phyloP scores from a whole-genome alignment of 2,888 invertebrate genomes.

The Hermodice carunculata region DNA sequence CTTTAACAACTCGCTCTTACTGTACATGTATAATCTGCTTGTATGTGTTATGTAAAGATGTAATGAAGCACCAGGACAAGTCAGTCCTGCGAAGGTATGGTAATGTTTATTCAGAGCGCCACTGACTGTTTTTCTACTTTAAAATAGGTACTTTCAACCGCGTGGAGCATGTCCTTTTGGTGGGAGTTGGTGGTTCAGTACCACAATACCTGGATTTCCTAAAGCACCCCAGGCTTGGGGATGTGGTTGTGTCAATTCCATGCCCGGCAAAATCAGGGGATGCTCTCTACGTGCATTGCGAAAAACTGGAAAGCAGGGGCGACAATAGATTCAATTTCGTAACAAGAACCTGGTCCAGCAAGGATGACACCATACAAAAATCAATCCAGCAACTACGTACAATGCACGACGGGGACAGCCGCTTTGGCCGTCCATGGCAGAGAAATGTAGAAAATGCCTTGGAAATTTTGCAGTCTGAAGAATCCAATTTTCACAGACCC shows the following conservation, averaged over 20 bases:
- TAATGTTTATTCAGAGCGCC: not conserved
- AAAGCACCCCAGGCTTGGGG: constrained; percentile 88
- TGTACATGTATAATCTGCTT: too few relatives aligned
- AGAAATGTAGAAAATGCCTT: constrained; percentile 82
- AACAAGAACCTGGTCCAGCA: constrained; percentile 73
- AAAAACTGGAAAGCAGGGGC: constrained; percentile 69
- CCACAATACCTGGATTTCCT: constrained; percentile 96
- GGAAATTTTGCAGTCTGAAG: constrained; percentile 72
- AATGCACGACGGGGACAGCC: constrained; percentile 67
- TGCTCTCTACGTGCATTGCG: constrained; percentile 84
- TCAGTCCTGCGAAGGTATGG: not conserved
- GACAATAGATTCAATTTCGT: constrained; percentile 56
- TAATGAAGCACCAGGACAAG: not conserved
- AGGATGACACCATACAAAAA: constrained; percentile 82
- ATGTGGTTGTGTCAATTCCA: constrained; percentile 65
- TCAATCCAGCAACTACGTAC: constrained; percentile 78
- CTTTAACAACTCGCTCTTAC: too few relatives aligned
- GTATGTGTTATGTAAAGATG: too few relatives aligned
- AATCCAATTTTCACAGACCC: constrained; percentile 62
- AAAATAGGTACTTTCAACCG: constrained; percentile 86
- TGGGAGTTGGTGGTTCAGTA: constrained; percentile 97
- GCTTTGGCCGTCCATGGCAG: constrained; percentile 76
- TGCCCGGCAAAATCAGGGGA: constrained; percentile 43
- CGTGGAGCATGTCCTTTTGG: constrained; percentile 94
- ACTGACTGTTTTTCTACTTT: constrained; percentile 20